Evolutionary conservation across 1,140 invertebrate species (phyloP).

Genomic region (Episyrphus balteatus): DNA sequence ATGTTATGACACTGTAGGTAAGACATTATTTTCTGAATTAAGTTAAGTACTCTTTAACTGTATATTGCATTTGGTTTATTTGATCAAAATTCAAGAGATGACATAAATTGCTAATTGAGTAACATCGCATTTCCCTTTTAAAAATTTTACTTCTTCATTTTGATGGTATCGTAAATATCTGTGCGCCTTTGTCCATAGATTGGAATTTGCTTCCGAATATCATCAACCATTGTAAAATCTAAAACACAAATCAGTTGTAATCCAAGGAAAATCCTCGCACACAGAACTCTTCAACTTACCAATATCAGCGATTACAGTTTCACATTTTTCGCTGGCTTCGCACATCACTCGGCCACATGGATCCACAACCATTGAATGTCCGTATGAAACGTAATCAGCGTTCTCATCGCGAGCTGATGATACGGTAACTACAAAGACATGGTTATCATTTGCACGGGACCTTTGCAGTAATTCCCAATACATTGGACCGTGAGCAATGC

Average conservation of each 20-base stretch:
- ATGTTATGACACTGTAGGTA: too few relatives aligned
- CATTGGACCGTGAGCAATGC: conserved; percentile 85
- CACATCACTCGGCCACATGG: conserved; percentile 77
- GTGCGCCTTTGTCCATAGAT: conserved; percentile 60
- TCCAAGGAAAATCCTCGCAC: too few relatives aligned
- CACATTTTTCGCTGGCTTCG: conserved; percentile 58
- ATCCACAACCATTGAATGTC: conserved; percentile 72
- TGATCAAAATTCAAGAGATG: too few relatives aligned
- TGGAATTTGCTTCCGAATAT: conserved; percentile 72
- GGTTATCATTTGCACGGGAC: conserved; percentile 77
- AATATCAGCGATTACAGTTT: conserved; percentile 64
- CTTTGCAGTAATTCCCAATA: conserved; percentile 82
- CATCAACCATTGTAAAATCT: conserved; percentile 63
- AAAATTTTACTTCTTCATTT: too few relatives aligned
- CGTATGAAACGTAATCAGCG: conserved; percentile 77
- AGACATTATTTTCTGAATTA: too few relatives aligned
- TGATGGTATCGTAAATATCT: conserved; percentile 58
- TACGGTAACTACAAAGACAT: conserved; percentile 61
- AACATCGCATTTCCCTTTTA: too few relatives aligned
- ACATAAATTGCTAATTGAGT: too few relatives aligned
- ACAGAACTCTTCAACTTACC: too few relatives aligned
- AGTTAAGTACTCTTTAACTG: too few relatives aligned
- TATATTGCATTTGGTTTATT: too few relatives aligned
- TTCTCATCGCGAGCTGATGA: conserved; percentile 63
- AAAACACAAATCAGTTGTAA: conserved; percentile 12